A percentile compares a stretch with the other conserved stretches of the same genome.
These are phyloP conservation scores for western clawed frog (Xenopus tropicalis) DNA, from an alignment of 2,113 vertebrate species.

Conservation along the genomic window UCB_Xtro_10.0 CM004445.2:27311501-27312000, in stretches of 20 bases:
- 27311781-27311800: conserved; percentile 20
- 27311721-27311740: conserved; percentile 12
- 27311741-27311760: conserved; percentile 18
- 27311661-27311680: neutral
- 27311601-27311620: neutral
- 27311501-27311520: neutral
- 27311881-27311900: neutral
- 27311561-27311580: neutral
- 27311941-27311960: neutral
- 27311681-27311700: neutral
- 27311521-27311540: too few relatives aligned
- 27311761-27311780: conserved; percentile 7
- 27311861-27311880: conserved; percentile 13
- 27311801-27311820: conserved; percentile 17
- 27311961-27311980: neutral
- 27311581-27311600: conserved; percentile 21
- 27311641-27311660: conserved; percentile 11
- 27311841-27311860: conserved; percentile 18
- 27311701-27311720: conserved; percentile 22
- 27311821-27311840: neutral
- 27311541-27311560: neutral
- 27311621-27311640: conserved; percentile 19
- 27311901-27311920: neutral
- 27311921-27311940: neutral
- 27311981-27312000: too few relatives aligned